These are phyloP conservation scores for Fopius arisanus DNA, from an alignment of 1,140 invertebrate species.

Conservation along the genomic window DNA sequence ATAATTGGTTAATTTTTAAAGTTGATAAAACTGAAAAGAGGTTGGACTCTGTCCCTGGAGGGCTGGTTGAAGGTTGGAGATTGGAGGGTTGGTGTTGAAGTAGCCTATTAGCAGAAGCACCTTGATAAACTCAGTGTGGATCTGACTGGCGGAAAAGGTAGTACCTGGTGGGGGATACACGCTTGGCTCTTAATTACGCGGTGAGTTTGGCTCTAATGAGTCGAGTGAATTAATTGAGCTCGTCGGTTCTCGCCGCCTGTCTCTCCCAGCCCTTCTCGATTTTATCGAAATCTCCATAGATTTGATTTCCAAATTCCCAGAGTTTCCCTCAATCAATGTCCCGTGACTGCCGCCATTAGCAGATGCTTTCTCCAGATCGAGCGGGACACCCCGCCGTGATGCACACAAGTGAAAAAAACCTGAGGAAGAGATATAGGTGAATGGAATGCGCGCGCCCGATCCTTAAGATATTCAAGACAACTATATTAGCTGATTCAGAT, in stretches of 20 bases:
- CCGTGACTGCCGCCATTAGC: conserved; percentile 66
- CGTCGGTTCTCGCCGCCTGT: conserved; percentile 35
- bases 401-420: conserved; percentile 41
- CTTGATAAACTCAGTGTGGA: conserved; percentile 42
- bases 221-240: conserved; percentile 53
- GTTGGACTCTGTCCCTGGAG: conserved; percentile 16
- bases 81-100: conserved; percentile 41
- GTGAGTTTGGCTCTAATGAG: conserved; percentile 55
- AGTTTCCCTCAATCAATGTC: conserved; percentile 60
- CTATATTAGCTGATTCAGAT: conserved; percentile 65
- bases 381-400: conserved; percentile 60
- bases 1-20: not conserved
- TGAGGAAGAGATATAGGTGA: conserved; percentile 42
- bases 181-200: conserved; percentile 51
- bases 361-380: conserved; percentile 65
- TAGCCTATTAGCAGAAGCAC: conserved; percentile 52
- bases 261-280: not conserved
- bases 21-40: not conserved
- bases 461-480: conserved; percentile 65
- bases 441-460: conserved; percentile 55
- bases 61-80: conserved; percentile 26
- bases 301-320: not conserved
- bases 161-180: conserved; percentile 33
- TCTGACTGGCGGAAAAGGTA: conserved; percentile 35
- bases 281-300: not conserved